Percentiles rank a stretch among this genome's conserved stretches.
Evolutionary conservation across 2,113 vertebrate species (phyloP).

Genomic region (Setophaga petechia): DNA sequence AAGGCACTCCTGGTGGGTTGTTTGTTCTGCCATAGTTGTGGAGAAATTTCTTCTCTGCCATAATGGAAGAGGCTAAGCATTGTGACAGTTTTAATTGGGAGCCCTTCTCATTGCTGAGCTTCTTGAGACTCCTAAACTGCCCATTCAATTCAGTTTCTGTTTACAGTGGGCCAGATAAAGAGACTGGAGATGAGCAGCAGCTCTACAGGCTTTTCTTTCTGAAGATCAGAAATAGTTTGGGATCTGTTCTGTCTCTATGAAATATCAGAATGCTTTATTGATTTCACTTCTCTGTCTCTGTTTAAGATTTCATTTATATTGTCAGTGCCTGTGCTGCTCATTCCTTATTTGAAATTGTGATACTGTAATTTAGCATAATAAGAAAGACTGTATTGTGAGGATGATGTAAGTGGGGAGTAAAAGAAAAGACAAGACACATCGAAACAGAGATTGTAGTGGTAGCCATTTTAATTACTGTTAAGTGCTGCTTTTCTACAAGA

Average conservation of each 20-base stretch:
- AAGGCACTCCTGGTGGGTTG: not conserved
- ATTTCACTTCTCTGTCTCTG: not conserved
- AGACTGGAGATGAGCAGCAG: not conserved
- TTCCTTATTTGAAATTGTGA: not conserved
- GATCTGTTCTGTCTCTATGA: not conserved
- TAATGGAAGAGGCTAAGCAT: not conserved
- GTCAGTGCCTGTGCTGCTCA: not conserved
- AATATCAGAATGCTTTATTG: not conserved
- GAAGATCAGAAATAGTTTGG: not conserved
- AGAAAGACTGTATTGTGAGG: not conserved
- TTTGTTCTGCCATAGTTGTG: not conserved
- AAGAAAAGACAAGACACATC: not conserved
- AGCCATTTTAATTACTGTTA: not conserved
- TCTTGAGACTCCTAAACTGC: not conserved
- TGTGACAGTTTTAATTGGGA: not conserved
- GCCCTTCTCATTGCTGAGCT: not conserved
- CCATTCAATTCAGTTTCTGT: not conserved
- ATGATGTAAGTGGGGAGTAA: not conserved
- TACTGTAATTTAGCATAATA: not conserved
- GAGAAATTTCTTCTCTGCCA: not conserved
- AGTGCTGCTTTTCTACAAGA: not conserved
- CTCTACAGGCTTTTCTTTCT: not conserved
- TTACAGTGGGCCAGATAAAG: not conserved
- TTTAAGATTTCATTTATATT: not conserved
- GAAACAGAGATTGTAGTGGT: not conserved